Evolutionary conservation across 2,888 invertebrate genomes (phyloP).

Genomic region (Athripsodes cinereus): DNA sequence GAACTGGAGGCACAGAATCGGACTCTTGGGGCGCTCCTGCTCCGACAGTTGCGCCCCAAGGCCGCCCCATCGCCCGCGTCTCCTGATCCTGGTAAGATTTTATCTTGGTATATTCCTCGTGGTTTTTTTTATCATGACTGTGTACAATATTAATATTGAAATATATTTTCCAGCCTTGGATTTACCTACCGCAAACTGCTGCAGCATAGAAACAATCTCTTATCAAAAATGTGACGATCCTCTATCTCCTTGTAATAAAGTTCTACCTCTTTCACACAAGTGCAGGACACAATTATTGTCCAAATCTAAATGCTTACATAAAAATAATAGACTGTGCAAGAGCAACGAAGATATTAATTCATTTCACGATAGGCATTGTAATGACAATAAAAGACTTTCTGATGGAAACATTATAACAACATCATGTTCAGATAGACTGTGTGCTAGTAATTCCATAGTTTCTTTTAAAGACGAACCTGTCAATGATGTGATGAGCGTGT

Average conservation of each 20-base stretch:
- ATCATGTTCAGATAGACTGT: slow-evolving; percentile 39
- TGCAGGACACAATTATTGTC: slow-evolving; percentile 11
- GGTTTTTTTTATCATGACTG: neutral
- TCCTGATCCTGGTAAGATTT: slow-evolving; percentile 29
- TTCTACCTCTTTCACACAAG: slow-evolving; percentile 6
- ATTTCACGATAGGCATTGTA: slow-evolving; percentile 12
- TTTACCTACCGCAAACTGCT: slow-evolving; percentile 15
- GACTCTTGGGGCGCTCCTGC: slow-evolving; percentile 62
- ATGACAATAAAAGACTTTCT: slow-evolving; percentile 26
- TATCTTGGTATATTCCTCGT: neutral
- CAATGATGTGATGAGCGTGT: slow-evolving; percentile 35
- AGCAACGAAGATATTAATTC: slow-evolving; percentile 24
- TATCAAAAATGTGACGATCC: slow-evolving; percentile 21
- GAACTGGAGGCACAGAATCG: slow-evolving; percentile 76
- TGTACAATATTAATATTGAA: too few relatives aligned
- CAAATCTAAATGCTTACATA: slow-evolving; percentile 9
- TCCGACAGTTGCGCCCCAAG: slow-evolving; percentile 55
- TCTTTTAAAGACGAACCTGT: slow-evolving; percentile 48
- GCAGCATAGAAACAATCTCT: slow-evolving; percentile 16
- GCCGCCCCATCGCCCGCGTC: slow-evolving; percentile 51
- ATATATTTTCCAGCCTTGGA: slow-evolving; percentile 13
- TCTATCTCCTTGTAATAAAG: slow-evolving; percentile 7
- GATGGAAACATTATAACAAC: slow-evolving; percentile 25
- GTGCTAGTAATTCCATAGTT: slow-evolving; percentile 37
- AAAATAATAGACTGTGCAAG: slow-evolving; percentile 18